Evolutionary conservation across 2,888 invertebrate genomes (phyloP).

Genomic region (Ectropis crepuscularia): DNA sequence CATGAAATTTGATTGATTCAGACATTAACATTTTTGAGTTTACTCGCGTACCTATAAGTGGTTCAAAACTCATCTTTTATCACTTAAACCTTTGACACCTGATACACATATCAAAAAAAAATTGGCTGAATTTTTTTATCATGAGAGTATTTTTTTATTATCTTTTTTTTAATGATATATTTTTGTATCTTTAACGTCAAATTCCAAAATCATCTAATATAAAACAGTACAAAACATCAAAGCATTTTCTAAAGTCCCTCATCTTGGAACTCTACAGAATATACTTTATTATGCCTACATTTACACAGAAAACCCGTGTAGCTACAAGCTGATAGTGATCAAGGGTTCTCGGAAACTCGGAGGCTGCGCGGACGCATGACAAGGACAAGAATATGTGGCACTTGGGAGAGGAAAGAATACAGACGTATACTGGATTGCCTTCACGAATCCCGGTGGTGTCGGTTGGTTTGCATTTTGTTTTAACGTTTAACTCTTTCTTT

Average conservation of each 20-base stretch:
- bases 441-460: slow-evolving; percentile 49
- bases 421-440: slow-evolving; percentile 67
- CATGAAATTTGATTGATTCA: too few species aligned
- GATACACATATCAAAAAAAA: too few species aligned
- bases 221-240: not conserved
- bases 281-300: slow-evolving; percentile 20
- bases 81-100: too few species aligned
- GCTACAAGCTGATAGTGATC: slow-evolving; percentile 54
- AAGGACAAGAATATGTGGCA: slow-evolving; percentile 42
- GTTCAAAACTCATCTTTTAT: too few species aligned
- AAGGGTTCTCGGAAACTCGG: slow-evolving; percentile 70
- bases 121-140: too few species aligned
- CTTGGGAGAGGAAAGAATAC: slow-evolving; percentile 48
- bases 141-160: too few species aligned
- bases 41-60: too few species aligned
- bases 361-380: slow-evolving; percentile 58
- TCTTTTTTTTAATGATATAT: too few species aligned
- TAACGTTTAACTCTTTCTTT: slow-evolving; percentile 6
- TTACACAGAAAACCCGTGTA: slow-evolving; percentile 61
- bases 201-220: not conserved
- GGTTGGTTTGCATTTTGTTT: slow-evolving; percentile 18
- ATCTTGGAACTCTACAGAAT: slow-evolving; percentile 9
- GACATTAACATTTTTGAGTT: too few species aligned
- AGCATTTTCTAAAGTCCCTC: slow-evolving; percentile 7
- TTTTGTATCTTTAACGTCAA: too few species aligned